A percentile compares a stretch with the other conserved stretches of the same genome.
phyloP scores from a whole-genome alignment of 2,797 vertebrate genomes.

The Leucoraja ocellata region DNA sequence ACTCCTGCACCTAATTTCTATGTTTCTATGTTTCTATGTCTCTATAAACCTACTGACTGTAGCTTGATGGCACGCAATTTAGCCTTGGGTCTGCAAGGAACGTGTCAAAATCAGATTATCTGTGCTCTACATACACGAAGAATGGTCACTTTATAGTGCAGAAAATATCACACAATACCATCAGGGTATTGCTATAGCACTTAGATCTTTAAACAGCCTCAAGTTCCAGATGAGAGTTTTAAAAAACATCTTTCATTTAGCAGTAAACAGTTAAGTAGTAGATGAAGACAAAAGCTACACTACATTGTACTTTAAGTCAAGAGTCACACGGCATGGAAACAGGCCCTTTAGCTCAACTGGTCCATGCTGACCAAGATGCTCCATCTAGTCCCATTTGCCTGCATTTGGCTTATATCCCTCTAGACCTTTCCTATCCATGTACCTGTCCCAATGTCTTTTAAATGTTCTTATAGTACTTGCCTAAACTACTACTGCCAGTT shows the following conservation, averaged over 20 bases:
- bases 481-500: no score
- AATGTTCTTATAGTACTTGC: no score
- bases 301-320: neutral
- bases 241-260: neutral
- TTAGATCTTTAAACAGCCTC: neutral
- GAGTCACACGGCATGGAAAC: no score
- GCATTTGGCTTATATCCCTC: no score
- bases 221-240: neutral
- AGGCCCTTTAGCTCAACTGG: no score
- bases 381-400: no score
- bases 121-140: neutral
- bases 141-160: neutral
- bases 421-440: no score
- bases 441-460: no score
- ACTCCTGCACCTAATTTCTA: no score
- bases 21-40: no score
- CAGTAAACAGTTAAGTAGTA: neutral
- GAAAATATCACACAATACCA: neutral
- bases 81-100: neutral
- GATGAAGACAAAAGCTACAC: neutral
- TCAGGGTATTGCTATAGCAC: neutral
- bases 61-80: neutral
- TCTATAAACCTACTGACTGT: neutral
- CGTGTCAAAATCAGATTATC: neutral
- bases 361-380: no score